Percentiles rank a stretch among this genome's conserved stretches.
Conservation (phyloP, 2,113 vertebrate species). For the Grallaria varia region DNA sequence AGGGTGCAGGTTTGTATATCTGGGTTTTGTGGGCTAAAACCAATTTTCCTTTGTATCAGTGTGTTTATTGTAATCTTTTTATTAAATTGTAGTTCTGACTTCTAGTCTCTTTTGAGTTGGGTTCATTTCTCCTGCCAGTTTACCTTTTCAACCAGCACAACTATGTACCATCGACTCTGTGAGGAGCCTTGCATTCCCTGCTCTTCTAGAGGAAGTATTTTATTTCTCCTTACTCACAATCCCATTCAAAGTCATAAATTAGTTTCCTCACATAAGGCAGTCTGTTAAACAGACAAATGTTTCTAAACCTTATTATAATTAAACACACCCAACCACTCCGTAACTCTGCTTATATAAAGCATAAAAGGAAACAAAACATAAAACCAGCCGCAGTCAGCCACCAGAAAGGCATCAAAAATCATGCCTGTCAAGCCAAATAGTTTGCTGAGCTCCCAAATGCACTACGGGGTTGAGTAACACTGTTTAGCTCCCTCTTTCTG, state of each 20-base stretch:
- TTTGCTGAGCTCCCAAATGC: neutral
- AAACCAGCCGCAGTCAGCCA: neutral
- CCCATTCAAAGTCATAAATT: neutral
- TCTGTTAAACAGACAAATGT: neutral
- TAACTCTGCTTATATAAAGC: neutral
- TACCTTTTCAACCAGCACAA: too few relatives aligned
- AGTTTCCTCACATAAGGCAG: neutral
- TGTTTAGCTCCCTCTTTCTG: neutral
- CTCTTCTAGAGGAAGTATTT: neutral
- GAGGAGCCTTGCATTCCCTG: neutral
- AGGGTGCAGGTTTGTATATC: too few relatives aligned
- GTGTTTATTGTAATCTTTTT: too few relatives aligned
- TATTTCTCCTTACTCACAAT: neutral
- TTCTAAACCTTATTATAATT: neutral
- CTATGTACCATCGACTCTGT: rapidly evolving
- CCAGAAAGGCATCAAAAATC: neutral
- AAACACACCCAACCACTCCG: neutral
- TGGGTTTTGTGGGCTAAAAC: too few relatives aligned
- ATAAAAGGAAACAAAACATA: neutral
- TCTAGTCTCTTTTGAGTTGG: too few relatives aligned
- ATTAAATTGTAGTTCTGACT: too few relatives aligned
- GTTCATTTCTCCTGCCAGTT: too few relatives aligned
- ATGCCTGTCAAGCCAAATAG: neutral
- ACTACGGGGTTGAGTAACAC: neutral
- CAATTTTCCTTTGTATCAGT: too few relatives aligned